phyloP scores from a whole-genome alignment of 2,113 vertebrate genomes.

The Chloropsis hardwickii region DNA sequence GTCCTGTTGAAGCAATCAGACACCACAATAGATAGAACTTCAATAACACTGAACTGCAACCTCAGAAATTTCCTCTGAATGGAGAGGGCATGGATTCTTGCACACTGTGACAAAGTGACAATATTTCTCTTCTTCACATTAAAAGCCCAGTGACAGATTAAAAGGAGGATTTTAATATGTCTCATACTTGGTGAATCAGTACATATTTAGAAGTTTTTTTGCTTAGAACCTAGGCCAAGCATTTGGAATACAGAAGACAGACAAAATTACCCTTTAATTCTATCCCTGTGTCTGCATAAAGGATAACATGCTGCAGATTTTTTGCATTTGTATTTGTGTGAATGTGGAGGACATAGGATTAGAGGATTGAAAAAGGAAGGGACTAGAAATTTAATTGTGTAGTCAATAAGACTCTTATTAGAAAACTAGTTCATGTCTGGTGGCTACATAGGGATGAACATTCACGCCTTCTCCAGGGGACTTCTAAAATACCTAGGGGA shows the following conservation, averaged over 20 bases:
- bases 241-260: neutral
- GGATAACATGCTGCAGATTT: neutral
- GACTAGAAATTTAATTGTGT: neutral
- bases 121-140: neutral
- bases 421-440: neutral
- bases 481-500: neutral
- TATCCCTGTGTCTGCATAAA: neutral
- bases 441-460: neutral
- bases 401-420: neutral
- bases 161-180: neutral
- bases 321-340: neutral
- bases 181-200: neutral
- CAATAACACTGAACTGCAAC: neutral
- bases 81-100: neutral
- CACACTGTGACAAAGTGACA: neutral
- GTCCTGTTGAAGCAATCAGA: neutral
- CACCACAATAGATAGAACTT: neutral
- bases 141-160: neutral
- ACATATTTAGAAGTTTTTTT: neutral
- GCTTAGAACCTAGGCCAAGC: neutral
- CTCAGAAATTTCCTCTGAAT: neutral
- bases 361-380: neutral
- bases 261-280: neutral
- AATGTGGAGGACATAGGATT: neutral
- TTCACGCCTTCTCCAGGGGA: neutral